Evolutionary conservation across 2,113 vertebrate species (phyloP).

Genomic region (Vombatus ursinus): DNA sequence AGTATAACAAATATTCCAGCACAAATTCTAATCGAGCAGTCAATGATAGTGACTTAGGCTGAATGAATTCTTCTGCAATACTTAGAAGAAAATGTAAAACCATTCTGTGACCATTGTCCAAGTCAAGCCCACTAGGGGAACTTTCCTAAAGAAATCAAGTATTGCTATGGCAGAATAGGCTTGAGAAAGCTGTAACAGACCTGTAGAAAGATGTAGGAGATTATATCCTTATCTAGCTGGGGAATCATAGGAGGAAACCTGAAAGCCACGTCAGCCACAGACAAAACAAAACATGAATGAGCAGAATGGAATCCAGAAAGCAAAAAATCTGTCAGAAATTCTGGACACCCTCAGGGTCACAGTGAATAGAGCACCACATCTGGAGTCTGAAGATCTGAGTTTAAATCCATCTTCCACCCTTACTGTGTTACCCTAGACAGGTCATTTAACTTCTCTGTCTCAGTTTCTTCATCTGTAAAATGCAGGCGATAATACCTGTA

Average conservation of each 20-base stretch:
- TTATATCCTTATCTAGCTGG: background rate
- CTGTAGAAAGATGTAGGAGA: background rate
- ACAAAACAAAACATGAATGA: background rate
- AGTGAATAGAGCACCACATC: too few relatives aligned
- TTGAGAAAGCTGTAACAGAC: background rate
- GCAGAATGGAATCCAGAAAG: background rate
- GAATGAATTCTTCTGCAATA: too few relatives aligned
- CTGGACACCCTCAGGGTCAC: background rate
- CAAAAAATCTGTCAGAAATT: background rate
- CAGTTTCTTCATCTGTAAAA: background rate
- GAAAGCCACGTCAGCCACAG: background rate
- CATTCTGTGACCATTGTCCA: too few relatives aligned
- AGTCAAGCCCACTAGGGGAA: too few relatives aligned
- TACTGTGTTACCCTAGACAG: too few relatives aligned
- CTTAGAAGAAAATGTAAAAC: too few relatives aligned
- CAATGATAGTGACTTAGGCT: too few relatives aligned
- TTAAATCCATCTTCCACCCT: too few relatives aligned
- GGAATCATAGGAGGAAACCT: background rate
- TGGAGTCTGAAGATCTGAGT: too few relatives aligned
- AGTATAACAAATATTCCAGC: too few relatives aligned
- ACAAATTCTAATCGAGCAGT: too few relatives aligned
- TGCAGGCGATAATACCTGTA: background rate
- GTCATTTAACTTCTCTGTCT: background rate
- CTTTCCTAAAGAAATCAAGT: background rate
- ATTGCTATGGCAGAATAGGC: background rate